These are phyloP conservation scores for Palythoa caribaeorum DNA, from an alignment of 92 coral and sea anemone genomes.

Conservation along the genomic window DNA sequence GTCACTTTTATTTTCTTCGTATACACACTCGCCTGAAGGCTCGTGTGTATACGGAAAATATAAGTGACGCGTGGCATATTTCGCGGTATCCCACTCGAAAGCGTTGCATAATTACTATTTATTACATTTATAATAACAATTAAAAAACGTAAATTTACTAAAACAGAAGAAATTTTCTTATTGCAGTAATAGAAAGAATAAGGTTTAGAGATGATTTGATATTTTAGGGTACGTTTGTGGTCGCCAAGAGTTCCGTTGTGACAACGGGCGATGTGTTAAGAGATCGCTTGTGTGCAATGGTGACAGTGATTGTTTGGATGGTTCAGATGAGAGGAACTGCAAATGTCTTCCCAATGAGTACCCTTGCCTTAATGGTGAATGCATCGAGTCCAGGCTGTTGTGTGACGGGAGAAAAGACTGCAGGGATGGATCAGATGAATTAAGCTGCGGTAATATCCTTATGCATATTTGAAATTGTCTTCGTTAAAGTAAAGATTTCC, in stretches of 20 bases:
- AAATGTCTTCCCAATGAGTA: conserved; percentile 31
- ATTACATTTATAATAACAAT: no score
- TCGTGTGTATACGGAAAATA: no score
- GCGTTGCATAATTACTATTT: no score
- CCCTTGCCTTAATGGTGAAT: conserved; percentile 15
- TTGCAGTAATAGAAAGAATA: no score
- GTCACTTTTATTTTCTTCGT: no score
- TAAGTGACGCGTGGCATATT: no score
- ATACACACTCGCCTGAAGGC: no score
- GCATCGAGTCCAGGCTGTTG: conserved; percentile 6
- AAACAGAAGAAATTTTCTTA: background rate
- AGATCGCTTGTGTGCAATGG: conserved; percentile 19
- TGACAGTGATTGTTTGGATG: conserved; percentile 19
- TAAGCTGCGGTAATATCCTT: background rate
- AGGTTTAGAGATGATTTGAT: no score
- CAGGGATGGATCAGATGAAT: conserved; percentile 2
- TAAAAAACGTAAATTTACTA: no score
- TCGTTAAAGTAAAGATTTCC: no score
- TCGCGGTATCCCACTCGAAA: no score
- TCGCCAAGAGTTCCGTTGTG: conserved; percentile 13
- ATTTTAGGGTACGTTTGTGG: background rate
- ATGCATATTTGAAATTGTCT: background rate
- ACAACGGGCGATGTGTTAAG: conserved; percentile 7
- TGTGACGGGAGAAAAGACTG: background rate
- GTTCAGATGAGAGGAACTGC: conserved; percentile 17